These are phyloP conservation scores for Zophobas morio DNA, from an alignment of 1,140 invertebrate species.

Conservation along the genomic window DNA sequence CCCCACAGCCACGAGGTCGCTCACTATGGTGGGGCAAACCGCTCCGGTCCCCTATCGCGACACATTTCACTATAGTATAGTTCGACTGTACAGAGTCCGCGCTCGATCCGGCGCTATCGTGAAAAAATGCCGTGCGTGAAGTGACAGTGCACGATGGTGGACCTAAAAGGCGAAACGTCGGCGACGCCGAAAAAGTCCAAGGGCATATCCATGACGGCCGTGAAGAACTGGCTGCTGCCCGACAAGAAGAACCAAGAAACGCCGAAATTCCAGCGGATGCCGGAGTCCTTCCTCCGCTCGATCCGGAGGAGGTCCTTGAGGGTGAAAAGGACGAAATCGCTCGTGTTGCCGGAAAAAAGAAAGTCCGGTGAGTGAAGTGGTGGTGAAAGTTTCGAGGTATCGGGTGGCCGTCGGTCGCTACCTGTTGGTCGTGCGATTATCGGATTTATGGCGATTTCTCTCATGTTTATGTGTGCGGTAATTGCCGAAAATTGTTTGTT, in stretches of 20 bases:
- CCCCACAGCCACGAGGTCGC: no score
- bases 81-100: background rate
- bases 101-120: background rate
- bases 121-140: slow-evolving; percentile 1
- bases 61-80: background rate
- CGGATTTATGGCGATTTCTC: background rate
- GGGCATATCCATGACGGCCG: slow-evolving; percentile 71
- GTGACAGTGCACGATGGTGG: slow-evolving; percentile 58
- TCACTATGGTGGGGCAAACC: background rate
- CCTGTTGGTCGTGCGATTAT: no score
- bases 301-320: slow-evolving; percentile 77
- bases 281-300: slow-evolving; percentile 78
- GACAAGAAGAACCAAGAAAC: slow-evolving; percentile 73
- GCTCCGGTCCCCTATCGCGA: background rate
- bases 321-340: slow-evolving; percentile 79
- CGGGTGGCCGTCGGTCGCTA: no score
- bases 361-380: slow-evolving; percentile 77
- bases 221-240: slow-evolving; percentile 79
- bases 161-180: slow-evolving; percentile 62
- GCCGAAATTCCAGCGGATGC: slow-evolving; percentile 71
- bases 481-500: no score
- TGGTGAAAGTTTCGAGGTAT: background rate
- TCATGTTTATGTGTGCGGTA: background rate
- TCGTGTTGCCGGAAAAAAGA: slow-evolving; percentile 79
- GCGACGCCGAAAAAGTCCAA: slow-evolving; percentile 64